Evolutionary conservation across 2,797 vertebrate genomes (phyloP).

Genomic region (Hylomyscus alleni): DNA sequence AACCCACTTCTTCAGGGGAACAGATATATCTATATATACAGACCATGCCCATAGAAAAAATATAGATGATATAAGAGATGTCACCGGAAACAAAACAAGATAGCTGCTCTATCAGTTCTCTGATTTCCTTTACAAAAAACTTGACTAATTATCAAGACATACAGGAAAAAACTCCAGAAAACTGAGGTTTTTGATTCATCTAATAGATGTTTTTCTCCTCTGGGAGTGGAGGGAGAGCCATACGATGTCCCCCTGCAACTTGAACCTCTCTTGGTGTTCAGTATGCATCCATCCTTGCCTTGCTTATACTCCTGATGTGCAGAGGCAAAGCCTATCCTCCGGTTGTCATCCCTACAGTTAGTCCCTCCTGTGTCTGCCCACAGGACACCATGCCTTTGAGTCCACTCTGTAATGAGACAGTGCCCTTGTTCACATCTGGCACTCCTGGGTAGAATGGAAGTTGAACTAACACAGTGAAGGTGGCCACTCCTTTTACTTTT

Average conservation of each 20-base stretch:
- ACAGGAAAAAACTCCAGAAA: background rate
- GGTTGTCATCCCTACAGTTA: background rate
- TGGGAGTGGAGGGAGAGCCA: background rate
- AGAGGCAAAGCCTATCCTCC: conserved; percentile 1
- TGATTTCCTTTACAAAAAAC: background rate
- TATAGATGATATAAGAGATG: background rate
- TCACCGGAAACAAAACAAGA: background rate
- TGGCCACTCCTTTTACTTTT: background rate
- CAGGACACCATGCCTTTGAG: background rate
- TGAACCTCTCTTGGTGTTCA: background rate
- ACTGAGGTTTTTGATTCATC: background rate
- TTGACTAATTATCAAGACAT: background rate
- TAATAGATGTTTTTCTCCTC: background rate
- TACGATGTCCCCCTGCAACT: background rate
- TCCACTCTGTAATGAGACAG: background rate
- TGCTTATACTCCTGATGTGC: background rate
- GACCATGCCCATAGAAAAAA: background rate
- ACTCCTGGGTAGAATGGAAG: background rate
- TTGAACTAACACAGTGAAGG: background rate
- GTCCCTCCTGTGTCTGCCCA: background rate
- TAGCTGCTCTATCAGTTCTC: background rate
- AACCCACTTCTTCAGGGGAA: background rate
- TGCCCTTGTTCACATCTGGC: background rate
- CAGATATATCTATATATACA: background rate
- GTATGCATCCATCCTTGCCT: background rate